Conservation (phyloP, 2,113 vertebrate species). For the Saccopteryx bilineata region DNA sequence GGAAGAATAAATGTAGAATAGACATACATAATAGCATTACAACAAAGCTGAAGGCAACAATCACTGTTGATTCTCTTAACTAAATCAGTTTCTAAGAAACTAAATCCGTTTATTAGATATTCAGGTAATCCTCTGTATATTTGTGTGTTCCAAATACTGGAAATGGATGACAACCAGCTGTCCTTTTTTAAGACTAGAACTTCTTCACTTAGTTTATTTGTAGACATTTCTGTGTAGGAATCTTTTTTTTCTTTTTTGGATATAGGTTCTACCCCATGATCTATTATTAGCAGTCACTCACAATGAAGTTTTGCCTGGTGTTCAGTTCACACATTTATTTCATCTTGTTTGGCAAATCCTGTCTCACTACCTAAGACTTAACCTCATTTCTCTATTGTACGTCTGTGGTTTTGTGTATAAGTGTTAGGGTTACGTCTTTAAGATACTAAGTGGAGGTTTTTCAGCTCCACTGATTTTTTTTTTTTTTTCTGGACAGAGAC, state of each 20-base stretch:
- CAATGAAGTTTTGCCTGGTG: slow-evolving; percentile 32
- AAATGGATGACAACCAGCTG: slow-evolving; percentile 1
- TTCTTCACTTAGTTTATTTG: slow-evolving; percentile 34
- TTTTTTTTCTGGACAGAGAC: too few relatives aligned
- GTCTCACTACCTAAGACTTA: neutral
- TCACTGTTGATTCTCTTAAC: neutral
- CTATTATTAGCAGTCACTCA: slow-evolving; percentile 28
- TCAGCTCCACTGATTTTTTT: neutral
- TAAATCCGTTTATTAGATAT: neutral
- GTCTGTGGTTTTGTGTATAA: neutral
- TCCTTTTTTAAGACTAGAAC: slow-evolving; percentile 22
- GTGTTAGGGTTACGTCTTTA: neutral
- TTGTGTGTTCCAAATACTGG: slow-evolving; percentile 10
- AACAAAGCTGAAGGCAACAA: slow-evolving; percentile 8
- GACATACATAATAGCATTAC: neutral
- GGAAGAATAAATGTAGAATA: neutral
- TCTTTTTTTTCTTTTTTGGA: slow-evolving; percentile 51
- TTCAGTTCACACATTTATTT: slow-evolving; percentile 49
- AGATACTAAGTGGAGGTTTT: neutral
- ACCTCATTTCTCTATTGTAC: slow-evolving; percentile 38
- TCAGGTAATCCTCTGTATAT: neutral
- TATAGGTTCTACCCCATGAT: neutral
- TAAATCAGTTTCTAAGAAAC: slow-evolving; percentile 13
- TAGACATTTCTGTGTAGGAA: slow-evolving; percentile 26
- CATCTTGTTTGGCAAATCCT: slow-evolving; percentile 13